These are phyloP conservation scores for Diabrotica undecimpunctata DNA, from an alignment of 1,140 invertebrate species.

Conservation along the genomic window DNA sequence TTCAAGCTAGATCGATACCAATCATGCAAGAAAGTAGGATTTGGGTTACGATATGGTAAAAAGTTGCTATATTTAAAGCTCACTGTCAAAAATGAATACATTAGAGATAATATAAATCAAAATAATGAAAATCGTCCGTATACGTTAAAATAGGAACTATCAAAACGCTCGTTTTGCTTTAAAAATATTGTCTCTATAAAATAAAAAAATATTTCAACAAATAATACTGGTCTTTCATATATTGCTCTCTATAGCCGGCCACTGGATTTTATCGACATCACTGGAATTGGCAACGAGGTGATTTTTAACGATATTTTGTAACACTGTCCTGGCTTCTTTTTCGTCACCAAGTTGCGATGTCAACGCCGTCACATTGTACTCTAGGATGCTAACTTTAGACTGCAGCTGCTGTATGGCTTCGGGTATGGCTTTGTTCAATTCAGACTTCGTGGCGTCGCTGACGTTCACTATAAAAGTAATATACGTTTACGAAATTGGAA, in stretches of 20 bases:
- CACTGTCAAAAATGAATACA: too few relatives aligned
- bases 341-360: conserved; percentile 43
- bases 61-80: too few relatives aligned
- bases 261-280: conserved; percentile 34
- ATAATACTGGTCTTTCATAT: conserved; percentile 22
- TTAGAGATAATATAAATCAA: too few relatives aligned
- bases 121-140: too few relatives aligned
- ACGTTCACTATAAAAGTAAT: conserved; percentile 34
- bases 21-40: too few relatives aligned
- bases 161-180: too few relatives aligned
- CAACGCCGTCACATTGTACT: conserved; percentile 38
- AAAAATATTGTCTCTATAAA: too few relatives aligned
- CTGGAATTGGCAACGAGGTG: conserved; percentile 35
- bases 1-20: too few relatives aligned
- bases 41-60: too few relatives aligned
- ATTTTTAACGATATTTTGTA: conserved; percentile 44
- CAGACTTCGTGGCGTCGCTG: conserved; percentile 28
- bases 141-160: too few relatives aligned
- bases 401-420: conserved; percentile 36
- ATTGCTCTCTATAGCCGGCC: conserved; percentile 42
- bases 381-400: conserved; percentile 41
- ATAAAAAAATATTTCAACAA: not conserved
- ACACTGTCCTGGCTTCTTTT: conserved; percentile 35
- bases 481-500: conserved; percentile 3
- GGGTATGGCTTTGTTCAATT: conserved; percentile 28